These are phyloP conservation scores for Pomacea maculata DNA, from an alignment of 1,140 invertebrate species.

Conservation along the genomic window DNA sequence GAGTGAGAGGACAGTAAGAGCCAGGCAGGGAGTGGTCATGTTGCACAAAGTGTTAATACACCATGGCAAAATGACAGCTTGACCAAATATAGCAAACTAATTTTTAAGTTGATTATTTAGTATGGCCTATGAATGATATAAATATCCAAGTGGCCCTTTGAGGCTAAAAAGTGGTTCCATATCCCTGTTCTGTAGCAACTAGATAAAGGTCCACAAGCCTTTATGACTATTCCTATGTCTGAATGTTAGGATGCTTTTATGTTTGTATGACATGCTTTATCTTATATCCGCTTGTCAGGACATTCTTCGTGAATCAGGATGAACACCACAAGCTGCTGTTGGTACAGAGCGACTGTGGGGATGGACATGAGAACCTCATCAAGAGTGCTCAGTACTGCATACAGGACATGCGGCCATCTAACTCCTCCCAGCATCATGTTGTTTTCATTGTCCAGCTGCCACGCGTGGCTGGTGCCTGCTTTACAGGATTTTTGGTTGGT, in stretches of 20 bases:
- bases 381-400: slow-evolving; percentile 55
- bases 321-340: slow-evolving; percentile 44
- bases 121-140: too few species aligned
- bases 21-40: too few species aligned
- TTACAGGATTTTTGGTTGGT: slow-evolving; percentile 56
- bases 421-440: slow-evolving; percentile 32
- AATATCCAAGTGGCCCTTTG: too few species aligned
- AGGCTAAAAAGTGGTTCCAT: too few species aligned
- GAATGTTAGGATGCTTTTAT: too few species aligned
- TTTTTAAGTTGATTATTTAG: too few species aligned
- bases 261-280: too few species aligned
- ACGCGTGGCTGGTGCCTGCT: slow-evolving; percentile 47
- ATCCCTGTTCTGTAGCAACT: not conserved
- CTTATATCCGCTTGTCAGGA: slow-evolving; percentile 15
- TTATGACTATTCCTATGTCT: not conserved
- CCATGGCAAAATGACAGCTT: too few species aligned
- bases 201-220: slow-evolving; percentile 11
- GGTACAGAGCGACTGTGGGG: slow-evolving; percentile 58
- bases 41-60: too few species aligned
- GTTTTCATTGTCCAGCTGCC: slow-evolving; percentile 57
- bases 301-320: slow-evolving; percentile 31
- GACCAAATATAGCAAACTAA: too few species aligned
- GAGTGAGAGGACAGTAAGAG: too few species aligned
- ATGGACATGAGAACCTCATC: slow-evolving; percentile 50
- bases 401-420: slow-evolving; percentile 39